A percentile compares a stretch with the other conserved stretches of the same genome.
These are phyloP conservation scores for Genyomyrus donnyi DNA, from an alignment of 2,113 vertebrate species.

Conservation along the genomic window DNA sequence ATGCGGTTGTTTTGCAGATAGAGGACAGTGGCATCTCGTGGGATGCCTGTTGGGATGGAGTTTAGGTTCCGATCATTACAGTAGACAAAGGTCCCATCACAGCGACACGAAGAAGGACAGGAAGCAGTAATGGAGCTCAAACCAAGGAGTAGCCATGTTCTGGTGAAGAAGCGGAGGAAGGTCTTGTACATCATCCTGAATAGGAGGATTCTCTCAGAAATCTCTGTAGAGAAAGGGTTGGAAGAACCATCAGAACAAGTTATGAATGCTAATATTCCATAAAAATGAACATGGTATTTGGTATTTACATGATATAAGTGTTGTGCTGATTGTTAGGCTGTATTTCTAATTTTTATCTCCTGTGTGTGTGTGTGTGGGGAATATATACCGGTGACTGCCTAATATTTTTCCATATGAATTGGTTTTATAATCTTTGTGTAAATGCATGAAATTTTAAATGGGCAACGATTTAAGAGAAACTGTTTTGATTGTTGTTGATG, in stretches of 20 bases:
- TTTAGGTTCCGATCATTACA: constrained; percentile 96
- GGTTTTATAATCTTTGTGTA: background rate
- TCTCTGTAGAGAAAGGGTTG: constrained; percentile 48
- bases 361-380: background rate
- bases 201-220: constrained; percentile 49
- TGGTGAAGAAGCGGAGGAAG: constrained; percentile 83
- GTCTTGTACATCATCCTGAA: constrained; percentile 87
- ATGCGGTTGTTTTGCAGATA: constrained; percentile 99
- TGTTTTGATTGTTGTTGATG: background rate
- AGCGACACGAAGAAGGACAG: constrained; percentile 89
- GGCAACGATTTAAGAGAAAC: background rate
- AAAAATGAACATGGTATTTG: background rate
- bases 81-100: constrained; percentile 95
- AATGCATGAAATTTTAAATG: background rate
- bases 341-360: background rate
- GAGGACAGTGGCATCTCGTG: constrained; percentile 90
- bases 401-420: background rate
- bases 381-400: background rate
- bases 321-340: background rate
- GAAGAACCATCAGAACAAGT: background rate
- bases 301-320: background rate
- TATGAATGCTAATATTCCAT: background rate
- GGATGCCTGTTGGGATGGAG: constrained; percentile 90
- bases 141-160: constrained; percentile 83
- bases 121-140: constrained; percentile 73